Evolutionary conservation across 2,888 invertebrate genomes (phyloP), one percentile per base, ranked within the genome.

Genomic region (Troides oblongomaculatus): DNA sequence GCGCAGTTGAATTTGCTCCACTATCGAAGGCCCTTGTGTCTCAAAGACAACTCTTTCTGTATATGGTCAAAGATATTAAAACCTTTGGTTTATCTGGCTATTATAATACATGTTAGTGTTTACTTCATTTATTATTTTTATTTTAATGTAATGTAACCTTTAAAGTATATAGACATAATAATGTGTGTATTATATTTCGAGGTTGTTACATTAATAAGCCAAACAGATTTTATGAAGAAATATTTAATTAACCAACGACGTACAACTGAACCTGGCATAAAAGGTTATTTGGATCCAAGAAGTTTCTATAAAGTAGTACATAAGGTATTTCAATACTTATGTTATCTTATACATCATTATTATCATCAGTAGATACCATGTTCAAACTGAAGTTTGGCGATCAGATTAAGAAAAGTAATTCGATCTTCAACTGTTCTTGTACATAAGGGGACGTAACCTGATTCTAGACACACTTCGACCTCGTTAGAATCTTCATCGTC

Each of bases 21-120:
- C 23, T 62, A 62, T 39, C 62, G 62, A 21, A 43, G 43, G 18
- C 43, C 62, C 10, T 36, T 62, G 39, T 8, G 43, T 62, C 43
- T 62, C 39, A 62, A 62, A 43, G 62, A 62, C 43, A 62, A 62
- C 62, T 39, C 62, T 8, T 62, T 62, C 14, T 14, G 21, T 39
- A n/a, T 62, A 39, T 62, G 62, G 62, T 39, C 57, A 58, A 58
- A 23, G 23, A n/a, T 23, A 23, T 58, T 58, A 25, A 58, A 58
- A 25, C 21, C 8, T 23, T 58, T 58, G 57, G 14, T 58, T 23
- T 58, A 58, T 14, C 8, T 58, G 14, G 57, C 23, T 58, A 58
- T 58, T 58, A n/a, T 23, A 25, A 14, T 25, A 23, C 57, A 58
- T 14, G 57, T 58, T 21, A 58, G 23, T 58, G 18, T 14, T 23